phyloP scores from a whole-genome alignment of 2,113 vertebrate species.

The Eulemur macaco region DNA sequence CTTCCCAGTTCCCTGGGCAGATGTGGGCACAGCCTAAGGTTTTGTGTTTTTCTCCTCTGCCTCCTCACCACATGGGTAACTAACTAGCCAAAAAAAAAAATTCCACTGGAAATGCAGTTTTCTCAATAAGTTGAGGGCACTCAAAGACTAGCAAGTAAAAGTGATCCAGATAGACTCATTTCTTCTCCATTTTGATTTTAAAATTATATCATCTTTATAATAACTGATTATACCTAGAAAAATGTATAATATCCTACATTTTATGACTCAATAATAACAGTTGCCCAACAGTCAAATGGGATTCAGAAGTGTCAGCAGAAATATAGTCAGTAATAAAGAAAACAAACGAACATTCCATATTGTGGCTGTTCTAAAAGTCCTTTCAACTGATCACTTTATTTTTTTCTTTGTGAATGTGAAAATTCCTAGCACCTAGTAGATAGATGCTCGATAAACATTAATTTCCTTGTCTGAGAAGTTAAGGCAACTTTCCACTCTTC shows the following conservation, averaged over 20 bases:
- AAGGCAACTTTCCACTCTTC: background rate
- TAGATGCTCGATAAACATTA: background rate
- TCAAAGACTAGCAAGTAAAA: background rate
- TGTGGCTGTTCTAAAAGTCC: background rate
- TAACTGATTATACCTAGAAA: background rate
- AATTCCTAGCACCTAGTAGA: background rate
- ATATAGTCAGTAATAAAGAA: background rate
- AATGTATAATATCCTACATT: background rate
- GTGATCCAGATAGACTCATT: background rate
- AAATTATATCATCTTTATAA: background rate
- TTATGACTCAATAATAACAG: background rate
- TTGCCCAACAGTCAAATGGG: background rate
- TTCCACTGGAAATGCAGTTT: background rate
- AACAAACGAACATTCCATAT: background rate
- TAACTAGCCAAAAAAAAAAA: background rate
- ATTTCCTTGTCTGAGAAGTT: background rate
- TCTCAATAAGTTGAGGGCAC: background rate
- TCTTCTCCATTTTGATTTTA: background rate
- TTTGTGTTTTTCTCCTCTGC: background rate
- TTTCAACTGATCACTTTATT: conserved; percentile 10
- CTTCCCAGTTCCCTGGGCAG: background rate
- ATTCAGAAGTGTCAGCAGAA: conserved; percentile 21
- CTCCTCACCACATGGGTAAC: background rate
- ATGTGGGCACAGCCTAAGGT: background rate
- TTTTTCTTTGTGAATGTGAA: background rate